These are phyloP conservation scores for Gasterosteus aculeatus DNA, from an alignment of 2,113 vertebrate genomes.

Conservation along the genomic window DNA sequence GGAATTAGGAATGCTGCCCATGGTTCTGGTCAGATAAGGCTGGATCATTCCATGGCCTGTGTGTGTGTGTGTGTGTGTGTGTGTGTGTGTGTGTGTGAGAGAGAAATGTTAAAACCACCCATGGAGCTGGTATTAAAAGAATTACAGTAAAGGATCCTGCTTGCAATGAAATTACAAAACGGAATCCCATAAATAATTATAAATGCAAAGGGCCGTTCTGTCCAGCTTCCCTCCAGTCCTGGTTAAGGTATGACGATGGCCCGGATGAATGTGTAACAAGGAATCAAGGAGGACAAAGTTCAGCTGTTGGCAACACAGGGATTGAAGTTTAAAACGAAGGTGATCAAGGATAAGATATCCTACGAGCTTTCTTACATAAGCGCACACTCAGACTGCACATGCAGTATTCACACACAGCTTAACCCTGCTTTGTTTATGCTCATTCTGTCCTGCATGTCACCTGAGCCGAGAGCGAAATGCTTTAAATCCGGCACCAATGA, in stretches of 20 bases:
- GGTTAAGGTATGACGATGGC: background rate
- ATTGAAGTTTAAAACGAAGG: constrained; percentile 50
- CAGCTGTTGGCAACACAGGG: constrained; percentile 28
- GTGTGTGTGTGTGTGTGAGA: constrained; percentile 25
- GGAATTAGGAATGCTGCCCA: constrained; percentile 41
- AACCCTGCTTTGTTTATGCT: background rate
- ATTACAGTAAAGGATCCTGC: background rate
- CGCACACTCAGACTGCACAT: background rate
- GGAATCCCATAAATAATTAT: background rate
- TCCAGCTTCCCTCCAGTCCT: background rate
- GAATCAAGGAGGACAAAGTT: constrained; percentile 42
- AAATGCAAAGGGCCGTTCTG: background rate
- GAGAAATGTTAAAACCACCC: background rate
- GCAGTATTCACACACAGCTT: background rate
- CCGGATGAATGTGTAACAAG: constrained; percentile 46
- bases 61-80: background rate
- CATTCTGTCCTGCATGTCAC: background rate
- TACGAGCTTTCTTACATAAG: constrained; percentile 1
- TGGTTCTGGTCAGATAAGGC: constrained; percentile 53
- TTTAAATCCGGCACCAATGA: background rate
- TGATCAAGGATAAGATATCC: constrained; percentile 19
- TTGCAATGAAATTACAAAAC: background rate
- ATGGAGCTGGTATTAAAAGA: background rate
- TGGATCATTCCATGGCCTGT: constrained; percentile 33
- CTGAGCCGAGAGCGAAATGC: background rate